These are phyloP conservation scores for Dicyema japonicum DNA, from an alignment of 1,140 invertebrate genomes.

Conservation along the genomic window DNA sequence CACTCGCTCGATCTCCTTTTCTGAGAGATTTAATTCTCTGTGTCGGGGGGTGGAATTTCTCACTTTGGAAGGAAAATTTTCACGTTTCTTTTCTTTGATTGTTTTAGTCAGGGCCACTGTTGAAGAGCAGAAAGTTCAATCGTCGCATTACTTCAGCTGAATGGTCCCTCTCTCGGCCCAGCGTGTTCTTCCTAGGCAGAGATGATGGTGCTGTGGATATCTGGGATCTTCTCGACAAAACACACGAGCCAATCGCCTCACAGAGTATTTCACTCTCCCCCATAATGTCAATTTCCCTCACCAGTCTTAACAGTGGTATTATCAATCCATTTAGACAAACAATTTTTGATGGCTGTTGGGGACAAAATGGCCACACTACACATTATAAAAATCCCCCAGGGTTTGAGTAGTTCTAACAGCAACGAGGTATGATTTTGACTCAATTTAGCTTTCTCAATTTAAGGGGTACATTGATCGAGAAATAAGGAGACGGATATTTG, in stretches of 20 bases:
- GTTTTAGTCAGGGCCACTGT: too few relatives aligned
- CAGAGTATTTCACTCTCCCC: conserved; percentile 14
- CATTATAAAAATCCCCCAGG: conserved; percentile 4
- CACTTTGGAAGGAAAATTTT: conserved; percentile 19
- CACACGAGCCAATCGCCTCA: conserved; percentile 17
- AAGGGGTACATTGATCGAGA: conserved; percentile 16
- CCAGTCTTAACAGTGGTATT: conserved; percentile 10
- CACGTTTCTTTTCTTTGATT: conserved; percentile 4
- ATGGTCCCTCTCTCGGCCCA: conserved; percentile 19
- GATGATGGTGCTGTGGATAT: conserved; percentile 21
- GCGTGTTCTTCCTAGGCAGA: conserved; percentile 21
- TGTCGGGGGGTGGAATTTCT: conserved; percentile 20
- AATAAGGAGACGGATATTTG: conserved; percentile 13
- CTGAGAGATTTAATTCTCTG: conserved; percentile 19
- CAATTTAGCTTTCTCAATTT: neutral
- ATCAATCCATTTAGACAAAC: conserved; percentile 9
- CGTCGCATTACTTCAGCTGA: conserved; percentile 7
- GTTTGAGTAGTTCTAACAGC: neutral
- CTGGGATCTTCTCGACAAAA: conserved; percentile 22
- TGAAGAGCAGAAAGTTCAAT: too few relatives aligned
- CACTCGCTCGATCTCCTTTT: conserved; percentile 19
- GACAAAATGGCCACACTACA: conserved; percentile 17
- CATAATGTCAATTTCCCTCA: conserved; percentile 12
- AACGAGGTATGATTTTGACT: neutral
- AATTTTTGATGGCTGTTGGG: conserved; percentile 17